These are phyloP conservation scores for Scotopteryx bipunctaria DNA, from an alignment of 2,888 invertebrate genomes.

Conservation along the genomic window DNA sequence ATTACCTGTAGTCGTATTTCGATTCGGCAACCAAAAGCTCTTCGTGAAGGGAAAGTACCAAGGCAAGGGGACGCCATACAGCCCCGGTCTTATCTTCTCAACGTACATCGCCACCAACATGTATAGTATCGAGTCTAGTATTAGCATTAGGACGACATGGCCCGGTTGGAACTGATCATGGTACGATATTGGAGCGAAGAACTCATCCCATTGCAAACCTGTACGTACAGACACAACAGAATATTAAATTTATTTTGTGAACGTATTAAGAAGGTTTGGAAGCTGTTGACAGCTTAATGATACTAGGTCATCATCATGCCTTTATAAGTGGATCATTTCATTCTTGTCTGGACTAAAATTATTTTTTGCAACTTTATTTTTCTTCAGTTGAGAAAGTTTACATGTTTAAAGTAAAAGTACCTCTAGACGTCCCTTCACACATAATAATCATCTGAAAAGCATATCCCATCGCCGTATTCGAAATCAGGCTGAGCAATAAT, in stretches of 20 bases:
- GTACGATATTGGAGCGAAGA: constrained; percentile 86
- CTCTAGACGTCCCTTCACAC: constrained; percentile 89
- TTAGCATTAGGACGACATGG: constrained; percentile 87
- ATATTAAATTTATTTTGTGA: too few relatives aligned
- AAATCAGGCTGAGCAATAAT: constrained; percentile 85
- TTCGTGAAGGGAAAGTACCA: constrained; percentile 92
- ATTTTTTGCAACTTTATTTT: too few relatives aligned
- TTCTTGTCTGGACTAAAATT: too few relatives aligned
- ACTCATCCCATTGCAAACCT: constrained; percentile 86
- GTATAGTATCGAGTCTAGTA: constrained; percentile 88
- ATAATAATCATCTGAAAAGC: constrained; percentile 90
- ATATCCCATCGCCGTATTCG: constrained; percentile 92
- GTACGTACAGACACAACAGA: constrained; percentile 17
- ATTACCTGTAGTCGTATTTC: constrained; percentile 59
- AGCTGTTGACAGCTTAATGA: too few relatives aligned
- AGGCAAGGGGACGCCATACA: constrained; percentile 91
- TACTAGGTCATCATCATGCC: too few relatives aligned
- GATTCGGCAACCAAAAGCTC: constrained; percentile 81
- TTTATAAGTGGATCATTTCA: too few relatives aligned
- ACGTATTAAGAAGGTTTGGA: too few relatives aligned
- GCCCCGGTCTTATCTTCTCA: constrained; percentile 93
- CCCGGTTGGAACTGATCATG: constrained; percentile 89
- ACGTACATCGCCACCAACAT: constrained; percentile 91
- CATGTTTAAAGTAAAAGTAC: too few relatives aligned
- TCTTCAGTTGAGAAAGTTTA: too few relatives aligned